Evolutionary conservation across 2,113 vertebrate genomes (phyloP), one percentile per base, ranked within the genome.

Genomic region (Triplophysa tibetana): DNA sequence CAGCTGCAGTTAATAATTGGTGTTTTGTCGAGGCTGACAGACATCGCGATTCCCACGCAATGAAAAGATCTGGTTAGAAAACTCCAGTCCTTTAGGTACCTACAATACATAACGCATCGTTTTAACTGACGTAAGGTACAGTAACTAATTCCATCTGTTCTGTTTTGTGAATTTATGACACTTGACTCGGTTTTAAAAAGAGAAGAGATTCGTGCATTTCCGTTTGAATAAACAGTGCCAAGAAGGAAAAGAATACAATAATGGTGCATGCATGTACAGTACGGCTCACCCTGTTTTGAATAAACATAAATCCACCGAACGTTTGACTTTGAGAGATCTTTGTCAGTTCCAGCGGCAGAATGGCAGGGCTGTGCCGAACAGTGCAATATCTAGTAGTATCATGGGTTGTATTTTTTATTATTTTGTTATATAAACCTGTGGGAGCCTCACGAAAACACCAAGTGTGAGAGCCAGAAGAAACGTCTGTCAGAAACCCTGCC

Each of bases 371-470:
- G 73, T 2, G 24, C 23, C 38, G 75, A 77, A 65, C 23, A 24
- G 73, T 29, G 60, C 21, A 23, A 63, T 50, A 63, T 75, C 73
- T 50, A n/a, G 16, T 29, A 63, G 41, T 50, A 75, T 65, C 43
- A 65, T 29, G 61, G 62, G 75, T 77, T 75, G 73, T 41, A 43
- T 41, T 73, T 62, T 19, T 63, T 50, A 26, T 26, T 62, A 26
- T 75, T 63, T 65, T 76, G n/a, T 77, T 65, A 54, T 38, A 76
- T 76, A 77, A 77, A 76, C 73, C 41, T 75, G 41, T 75, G 73
- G 73, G 73, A 50, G 8, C 56, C 23, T 75, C 2, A 2, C 17
- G 29, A 63, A 73, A 63, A 48, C 33, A 58, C 24, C 12, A 26
- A 12, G 17, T 11, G 29, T 33, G 48, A 62, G 41, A 75, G 60